Conservation (phyloP, 2,113 vertebrate species). For the Myotis yumanensis region DNA sequence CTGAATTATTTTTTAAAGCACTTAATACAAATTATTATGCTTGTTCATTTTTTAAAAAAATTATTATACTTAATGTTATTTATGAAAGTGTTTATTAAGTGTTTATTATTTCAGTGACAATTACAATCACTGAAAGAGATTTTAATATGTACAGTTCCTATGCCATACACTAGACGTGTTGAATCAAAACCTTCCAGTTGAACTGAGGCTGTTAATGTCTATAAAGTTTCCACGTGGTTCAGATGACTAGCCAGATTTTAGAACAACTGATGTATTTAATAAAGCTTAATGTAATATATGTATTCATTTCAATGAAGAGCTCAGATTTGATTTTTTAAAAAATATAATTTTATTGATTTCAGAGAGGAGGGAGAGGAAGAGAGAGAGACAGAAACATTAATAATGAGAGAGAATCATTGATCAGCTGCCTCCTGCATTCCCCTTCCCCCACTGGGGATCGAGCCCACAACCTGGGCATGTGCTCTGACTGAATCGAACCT, state of each 20-base stretch:
- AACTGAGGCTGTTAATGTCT: background rate
- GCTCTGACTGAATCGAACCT: no score
- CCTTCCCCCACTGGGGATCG: no score
- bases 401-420: no score
- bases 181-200: background rate
- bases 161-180: background rate
- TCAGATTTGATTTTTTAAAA: background rate
- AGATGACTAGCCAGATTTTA: background rate
- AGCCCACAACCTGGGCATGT: no score
- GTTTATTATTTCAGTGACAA: no score
- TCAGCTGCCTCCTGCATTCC: no score
- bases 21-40: background rate
- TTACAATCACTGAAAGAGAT: background rate
- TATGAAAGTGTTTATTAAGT: background rate
- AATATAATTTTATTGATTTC: no score
- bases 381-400: no score
- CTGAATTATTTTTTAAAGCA: background rate
- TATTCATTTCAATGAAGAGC: background rate
- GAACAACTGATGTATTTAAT: background rate
- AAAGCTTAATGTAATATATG: background rate
- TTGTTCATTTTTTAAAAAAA: background rate
- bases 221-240: background rate
- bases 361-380: no score
- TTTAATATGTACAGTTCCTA: background rate
- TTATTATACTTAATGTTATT: background rate